Conservation (phyloP, 1,140 invertebrate genomes). For the Tyrophagus putrescentiae region DNA sequence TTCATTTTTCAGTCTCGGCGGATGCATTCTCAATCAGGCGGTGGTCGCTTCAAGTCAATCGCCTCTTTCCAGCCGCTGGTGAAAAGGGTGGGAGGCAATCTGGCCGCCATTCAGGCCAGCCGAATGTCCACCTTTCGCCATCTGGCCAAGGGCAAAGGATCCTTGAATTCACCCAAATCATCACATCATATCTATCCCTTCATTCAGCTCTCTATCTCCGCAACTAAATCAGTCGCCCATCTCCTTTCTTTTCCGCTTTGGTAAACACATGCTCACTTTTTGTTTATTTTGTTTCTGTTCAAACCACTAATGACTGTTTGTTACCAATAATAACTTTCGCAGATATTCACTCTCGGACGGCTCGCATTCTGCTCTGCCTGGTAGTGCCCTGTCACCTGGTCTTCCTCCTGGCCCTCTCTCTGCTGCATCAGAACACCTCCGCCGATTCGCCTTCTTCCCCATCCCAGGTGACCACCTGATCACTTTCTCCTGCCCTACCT, state of each 20-base stretch:
- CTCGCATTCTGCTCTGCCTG: conserved; percentile 60
- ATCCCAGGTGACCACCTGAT: conserved; percentile 32
- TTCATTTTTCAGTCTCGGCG: conserved; percentile 31
- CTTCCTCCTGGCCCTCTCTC: conserved; percentile 73
- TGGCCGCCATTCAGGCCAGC: conserved; percentile 43
- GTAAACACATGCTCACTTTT: background rate
- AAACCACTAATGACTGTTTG: conserved; percentile 24
- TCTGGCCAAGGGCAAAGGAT: conserved; percentile 32
- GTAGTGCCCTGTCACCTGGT: conserved; percentile 83
- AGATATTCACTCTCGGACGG: conserved; percentile 43
- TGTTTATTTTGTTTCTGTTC: conserved; percentile 34
- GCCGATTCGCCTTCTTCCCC: conserved; percentile 39
- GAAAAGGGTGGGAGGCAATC: conserved; percentile 30
- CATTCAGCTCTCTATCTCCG: background rate
- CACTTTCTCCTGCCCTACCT: conserved; percentile 67
- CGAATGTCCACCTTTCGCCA: conserved; percentile 68
- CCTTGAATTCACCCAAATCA: too few species aligned
- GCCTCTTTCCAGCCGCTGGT: conserved; percentile 37
- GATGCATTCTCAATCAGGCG: conserved; percentile 34
- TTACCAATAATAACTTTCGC: background rate
- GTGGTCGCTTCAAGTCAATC: conserved; percentile 31
- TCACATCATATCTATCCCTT: too few species aligned
- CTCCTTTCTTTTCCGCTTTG: background rate
- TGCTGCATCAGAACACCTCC: conserved; percentile 45
- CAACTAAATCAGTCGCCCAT: background rate